A percentile compares a stretch with the other conserved stretches of the same genome.
phyloP scores from a whole-genome alignment of 2,888 invertebrate genomes.

The Epirrita christyi region DNA sequence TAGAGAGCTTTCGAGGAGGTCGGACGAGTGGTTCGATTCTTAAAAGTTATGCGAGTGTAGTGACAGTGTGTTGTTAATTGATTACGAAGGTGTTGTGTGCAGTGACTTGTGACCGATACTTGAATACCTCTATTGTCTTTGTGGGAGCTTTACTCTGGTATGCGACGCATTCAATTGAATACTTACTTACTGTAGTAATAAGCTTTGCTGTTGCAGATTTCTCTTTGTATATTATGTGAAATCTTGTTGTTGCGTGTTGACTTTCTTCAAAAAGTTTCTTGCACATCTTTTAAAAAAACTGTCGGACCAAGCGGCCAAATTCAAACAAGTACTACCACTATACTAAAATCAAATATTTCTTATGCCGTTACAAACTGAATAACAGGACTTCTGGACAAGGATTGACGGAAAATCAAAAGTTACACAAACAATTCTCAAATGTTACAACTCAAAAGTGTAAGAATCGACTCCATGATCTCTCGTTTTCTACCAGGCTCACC shows the following conservation, averaged over 20 bases:
- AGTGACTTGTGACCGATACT: conserved; percentile 57
- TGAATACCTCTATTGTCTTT: conserved; percentile 52
- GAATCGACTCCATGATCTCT: too few species aligned
- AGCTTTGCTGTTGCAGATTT: conserved; percentile 10
- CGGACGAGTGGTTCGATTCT: conserved; percentile 37
- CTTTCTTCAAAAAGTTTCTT: neutral
- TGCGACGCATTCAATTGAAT: conserved; percentile 45
- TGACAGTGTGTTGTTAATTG: conserved; percentile 53
- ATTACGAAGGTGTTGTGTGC: conserved; percentile 49
- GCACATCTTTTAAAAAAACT: too few species aligned
- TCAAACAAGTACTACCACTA: too few species aligned
- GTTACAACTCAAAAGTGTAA: too few species aligned
- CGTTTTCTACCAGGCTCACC: neutral
- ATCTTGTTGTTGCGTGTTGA: neutral
- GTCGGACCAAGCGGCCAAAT: too few species aligned
- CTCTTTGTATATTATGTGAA: conserved; percentile 4
- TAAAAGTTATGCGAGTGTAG: conserved; percentile 35
- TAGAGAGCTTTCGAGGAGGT: conserved; percentile 45
- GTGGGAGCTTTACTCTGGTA: conserved; percentile 69
- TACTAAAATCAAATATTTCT: neutral
- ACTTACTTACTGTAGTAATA: neutral
- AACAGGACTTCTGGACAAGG: neutral
- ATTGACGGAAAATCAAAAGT: neutral
- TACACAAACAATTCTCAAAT: too few species aligned
- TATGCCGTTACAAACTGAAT: neutral